These are phyloP conservation scores for Gari tellinella DNA, from an alignment of 2,888 invertebrate genomes.

Conservation along the genomic window DNA sequence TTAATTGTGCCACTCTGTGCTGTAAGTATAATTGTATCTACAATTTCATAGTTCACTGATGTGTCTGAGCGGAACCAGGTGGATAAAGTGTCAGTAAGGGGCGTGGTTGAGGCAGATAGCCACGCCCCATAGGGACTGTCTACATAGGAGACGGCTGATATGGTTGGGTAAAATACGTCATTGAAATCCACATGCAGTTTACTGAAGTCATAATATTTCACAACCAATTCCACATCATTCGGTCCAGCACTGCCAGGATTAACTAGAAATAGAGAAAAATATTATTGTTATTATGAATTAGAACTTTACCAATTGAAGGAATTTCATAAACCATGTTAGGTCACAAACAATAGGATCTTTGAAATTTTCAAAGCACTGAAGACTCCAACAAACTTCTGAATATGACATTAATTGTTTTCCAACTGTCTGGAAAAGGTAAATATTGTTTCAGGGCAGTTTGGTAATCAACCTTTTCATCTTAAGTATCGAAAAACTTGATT, in stretches of 20 bases:
- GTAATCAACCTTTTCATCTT: too few species aligned
- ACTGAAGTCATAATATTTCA: slow-evolving; percentile 66
- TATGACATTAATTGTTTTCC: too few species aligned
- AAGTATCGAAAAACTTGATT: too few species aligned
- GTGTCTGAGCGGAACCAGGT: slow-evolving; percentile 67
- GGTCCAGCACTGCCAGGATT: slow-evolving; percentile 30
- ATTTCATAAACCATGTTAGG: too few species aligned
- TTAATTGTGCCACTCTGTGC: slow-evolving; percentile 50
- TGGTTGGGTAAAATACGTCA: slow-evolving; percentile 35
- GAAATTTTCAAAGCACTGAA: too few species aligned
- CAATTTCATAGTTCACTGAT: slow-evolving; percentile 39
- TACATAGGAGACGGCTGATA: slow-evolving; percentile 60
- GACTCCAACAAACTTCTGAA: too few species aligned
- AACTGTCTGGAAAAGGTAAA: too few species aligned
- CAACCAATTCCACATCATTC: slow-evolving; percentile 37
- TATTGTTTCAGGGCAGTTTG: too few species aligned
- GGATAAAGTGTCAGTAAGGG: slow-evolving; percentile 71
- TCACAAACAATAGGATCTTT: too few species aligned
- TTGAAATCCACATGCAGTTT: slow-evolving; percentile 56
- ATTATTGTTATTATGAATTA: too few species aligned
- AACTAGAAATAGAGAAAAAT: slow-evolving; percentile 7
- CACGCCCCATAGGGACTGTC: slow-evolving; percentile 70
- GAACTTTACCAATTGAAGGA: too few species aligned
- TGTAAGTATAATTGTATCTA: slow-evolving; percentile 41
- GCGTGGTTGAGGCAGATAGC: slow-evolving; percentile 64